Conservation (phyloP, 2,113 vertebrate species). For the Malurus elegans region DNA sequence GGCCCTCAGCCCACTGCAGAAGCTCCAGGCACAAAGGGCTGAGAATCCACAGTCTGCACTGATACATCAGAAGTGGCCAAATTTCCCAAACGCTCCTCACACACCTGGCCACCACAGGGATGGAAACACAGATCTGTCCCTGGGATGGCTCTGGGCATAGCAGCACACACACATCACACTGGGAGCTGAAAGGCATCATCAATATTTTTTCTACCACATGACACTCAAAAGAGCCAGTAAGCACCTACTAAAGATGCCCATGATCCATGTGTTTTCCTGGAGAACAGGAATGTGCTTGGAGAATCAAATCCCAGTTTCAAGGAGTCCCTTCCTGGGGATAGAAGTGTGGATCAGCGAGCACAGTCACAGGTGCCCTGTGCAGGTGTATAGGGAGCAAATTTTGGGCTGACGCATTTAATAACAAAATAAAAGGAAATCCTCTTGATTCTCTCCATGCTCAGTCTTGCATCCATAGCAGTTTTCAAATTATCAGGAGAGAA, state of each 20-base stretch:
- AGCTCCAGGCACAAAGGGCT: not conserved
- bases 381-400: not conserved
- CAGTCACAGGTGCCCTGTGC: not conserved
- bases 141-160: too few relatives aligned
- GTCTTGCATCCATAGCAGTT: not conserved
- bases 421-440: not conserved
- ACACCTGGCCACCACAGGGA: not conserved
- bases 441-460: not conserved
- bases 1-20: not conserved
- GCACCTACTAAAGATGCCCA: not conserved
- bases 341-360: not conserved
- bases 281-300: not conserved
- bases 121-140: not conserved
- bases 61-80: too few relatives aligned
- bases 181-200: not conserved
- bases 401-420: not conserved
- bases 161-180: rapidly evolving
- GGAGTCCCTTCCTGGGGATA: not conserved
- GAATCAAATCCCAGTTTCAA: not conserved
- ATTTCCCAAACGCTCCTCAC: not conserved
- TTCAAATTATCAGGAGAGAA: not conserved
- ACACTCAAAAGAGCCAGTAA: not conserved
- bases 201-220: not conserved
- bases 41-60: not conserved
- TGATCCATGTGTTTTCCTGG: not conserved